Evolutionary conservation across 2,888 invertebrate genomes (phyloP).

Genomic region (Philopedon plagiatum): DNA sequence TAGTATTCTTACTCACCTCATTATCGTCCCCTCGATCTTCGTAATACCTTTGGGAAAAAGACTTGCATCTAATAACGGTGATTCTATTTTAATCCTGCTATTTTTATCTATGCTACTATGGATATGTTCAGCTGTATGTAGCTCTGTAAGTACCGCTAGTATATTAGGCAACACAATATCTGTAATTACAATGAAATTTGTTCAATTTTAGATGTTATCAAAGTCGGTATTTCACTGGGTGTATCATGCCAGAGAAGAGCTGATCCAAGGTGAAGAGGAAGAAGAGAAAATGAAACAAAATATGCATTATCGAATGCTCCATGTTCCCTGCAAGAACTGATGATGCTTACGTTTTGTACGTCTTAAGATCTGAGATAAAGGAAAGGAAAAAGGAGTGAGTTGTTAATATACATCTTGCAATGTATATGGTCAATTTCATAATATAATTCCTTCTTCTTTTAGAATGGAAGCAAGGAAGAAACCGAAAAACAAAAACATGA

Average conservation of each 20-base stretch:
- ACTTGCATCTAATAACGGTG: constrained; percentile 48
- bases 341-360: constrained; percentile 53
- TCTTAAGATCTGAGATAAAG: constrained; percentile 54
- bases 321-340: constrained; percentile 56
- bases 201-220: constrained; percentile 52
- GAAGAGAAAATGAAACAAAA: too few species aligned
- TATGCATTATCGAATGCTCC: constrained; percentile 55
- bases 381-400: constrained; percentile 55
- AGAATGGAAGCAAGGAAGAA: constrained; percentile 56
- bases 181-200: constrained; percentile 12
- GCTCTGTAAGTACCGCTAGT: constrained; percentile 54
- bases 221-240: constrained; percentile 55
- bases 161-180: background rate
- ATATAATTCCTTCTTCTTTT: constrained; percentile 47
- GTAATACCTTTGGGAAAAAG: constrained; percentile 51
- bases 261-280: constrained; percentile 7
- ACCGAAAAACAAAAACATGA: constrained; percentile 56
- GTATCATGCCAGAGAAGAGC: constrained; percentile 48
- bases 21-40: constrained; percentile 54
- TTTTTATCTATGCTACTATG: constrained; percentile 50
- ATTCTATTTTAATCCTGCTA: constrained; percentile 47
- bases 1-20: constrained; percentile 51
- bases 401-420: background rate
- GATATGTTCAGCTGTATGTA: constrained; percentile 53
- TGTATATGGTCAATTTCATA: too few species aligned